Evolutionary conservation across 2,113 vertebrate species (phyloP).

Genomic region (Brienomyrus brachyistius): DNA sequence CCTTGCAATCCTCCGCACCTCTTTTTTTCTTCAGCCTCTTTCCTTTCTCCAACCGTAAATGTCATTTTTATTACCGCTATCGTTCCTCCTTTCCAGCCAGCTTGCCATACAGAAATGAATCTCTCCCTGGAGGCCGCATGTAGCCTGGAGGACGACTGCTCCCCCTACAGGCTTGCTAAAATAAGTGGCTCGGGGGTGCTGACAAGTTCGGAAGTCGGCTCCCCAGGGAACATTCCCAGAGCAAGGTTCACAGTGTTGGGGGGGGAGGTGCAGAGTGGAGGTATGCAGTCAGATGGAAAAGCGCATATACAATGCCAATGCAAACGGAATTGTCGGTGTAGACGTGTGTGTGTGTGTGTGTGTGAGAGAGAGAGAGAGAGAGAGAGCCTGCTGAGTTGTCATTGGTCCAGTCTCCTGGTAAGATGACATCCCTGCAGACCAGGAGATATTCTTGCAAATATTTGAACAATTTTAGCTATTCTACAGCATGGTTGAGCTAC

Average conservation of each 20-base stretch:
- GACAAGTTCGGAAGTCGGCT: neutral
- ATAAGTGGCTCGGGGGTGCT: neutral
- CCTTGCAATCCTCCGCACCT: neutral
- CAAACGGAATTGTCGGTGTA: slow-evolving; percentile 1
- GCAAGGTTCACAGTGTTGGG: neutral
- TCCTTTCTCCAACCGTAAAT: neutral
- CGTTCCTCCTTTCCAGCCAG: neutral
- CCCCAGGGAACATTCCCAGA: slow-evolving; percentile 7
- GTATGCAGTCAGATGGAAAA: slow-evolving; percentile 20
- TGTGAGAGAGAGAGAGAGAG: neutral
- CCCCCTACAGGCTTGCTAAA: neutral
- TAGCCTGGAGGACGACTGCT: neutral
- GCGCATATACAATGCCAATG: neutral
- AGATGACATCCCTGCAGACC: slow-evolving; percentile 3
- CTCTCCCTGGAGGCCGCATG: neutral
- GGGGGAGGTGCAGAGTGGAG: neutral
- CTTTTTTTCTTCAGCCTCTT: neutral
- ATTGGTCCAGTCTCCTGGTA: neutral
- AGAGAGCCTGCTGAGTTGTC: neutral
- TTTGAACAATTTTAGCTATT: neutral
- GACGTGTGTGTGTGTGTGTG: slow-evolving; percentile 7
- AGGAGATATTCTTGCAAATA: neutral
- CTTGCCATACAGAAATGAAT: neutral
- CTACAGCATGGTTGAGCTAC: neutral
- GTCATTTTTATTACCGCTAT: neutral